Evolutionary conservation across 2,888 invertebrate genomes (phyloP).

Genomic region (Rotaria magnacalcarata): DNA sequence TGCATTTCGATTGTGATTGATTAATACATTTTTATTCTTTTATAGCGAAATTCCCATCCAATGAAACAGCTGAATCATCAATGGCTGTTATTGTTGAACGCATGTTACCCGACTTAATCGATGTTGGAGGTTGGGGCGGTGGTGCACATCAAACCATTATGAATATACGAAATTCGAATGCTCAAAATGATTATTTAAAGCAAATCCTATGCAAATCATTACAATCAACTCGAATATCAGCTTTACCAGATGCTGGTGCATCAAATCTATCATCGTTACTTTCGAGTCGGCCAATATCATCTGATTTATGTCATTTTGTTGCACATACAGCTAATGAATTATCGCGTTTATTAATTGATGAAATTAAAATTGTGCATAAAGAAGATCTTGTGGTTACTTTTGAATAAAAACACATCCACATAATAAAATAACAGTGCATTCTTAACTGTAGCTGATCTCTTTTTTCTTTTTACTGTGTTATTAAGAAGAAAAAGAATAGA

Average conservation of each 20-base stretch:
- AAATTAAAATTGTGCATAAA: conserved; percentile 29
- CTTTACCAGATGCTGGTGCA: conserved; percentile 8
- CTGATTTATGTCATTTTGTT: conserved; percentile 2
- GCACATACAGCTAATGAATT: not conserved
- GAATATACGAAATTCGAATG: not conserved
- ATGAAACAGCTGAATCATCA: not conserved
- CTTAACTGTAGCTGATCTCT: not conserved
- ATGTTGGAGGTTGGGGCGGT: not conserved
- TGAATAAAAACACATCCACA: not conserved
- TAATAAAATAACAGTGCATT: not conserved
- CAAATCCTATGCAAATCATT: not conserved
- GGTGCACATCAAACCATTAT: not conserved
- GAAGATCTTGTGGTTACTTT: conserved; percentile 9
- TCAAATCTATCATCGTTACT: not conserved
- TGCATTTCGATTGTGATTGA: no score
- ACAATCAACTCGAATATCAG: not conserved
- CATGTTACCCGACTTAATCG: conserved; percentile 8
- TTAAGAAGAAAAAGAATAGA: not conserved
- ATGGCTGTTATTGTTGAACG: not conserved
- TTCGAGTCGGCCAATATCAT: not conserved
- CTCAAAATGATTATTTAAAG: not conserved
- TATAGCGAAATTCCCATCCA: not conserved
- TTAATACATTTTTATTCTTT: not conserved
- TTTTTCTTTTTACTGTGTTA: not conserved
- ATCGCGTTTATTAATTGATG: not conserved